These are phyloP conservation scores for Telmatochromis sp. DNA, from an alignment of 2,113 vertebrate genomes.

Conservation along the genomic window DNA sequence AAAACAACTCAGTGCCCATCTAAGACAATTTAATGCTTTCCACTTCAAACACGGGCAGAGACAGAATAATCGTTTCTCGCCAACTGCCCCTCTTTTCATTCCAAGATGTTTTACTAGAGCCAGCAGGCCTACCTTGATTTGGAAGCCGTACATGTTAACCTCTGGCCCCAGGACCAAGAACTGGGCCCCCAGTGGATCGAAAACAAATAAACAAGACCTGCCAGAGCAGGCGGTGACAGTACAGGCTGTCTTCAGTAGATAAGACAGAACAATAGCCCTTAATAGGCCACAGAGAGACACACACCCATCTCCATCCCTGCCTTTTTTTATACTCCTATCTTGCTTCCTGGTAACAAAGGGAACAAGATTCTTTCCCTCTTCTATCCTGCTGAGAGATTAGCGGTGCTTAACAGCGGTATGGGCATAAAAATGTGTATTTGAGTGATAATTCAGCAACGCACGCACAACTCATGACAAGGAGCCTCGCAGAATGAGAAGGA, in stretches of 20 bases:
- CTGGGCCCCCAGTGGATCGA: constrained; percentile 21
- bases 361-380: constrained; percentile 62
- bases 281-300: constrained; percentile 72
- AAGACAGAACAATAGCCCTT: constrained; percentile 78
- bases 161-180: constrained; percentile 31
- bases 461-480: constrained; percentile 52
- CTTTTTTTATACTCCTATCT: constrained; percentile 62
- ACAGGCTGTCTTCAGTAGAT: constrained; percentile 74
- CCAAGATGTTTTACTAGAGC: constrained; percentile 29
- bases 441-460: constrained; percentile 73
- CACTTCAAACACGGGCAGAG: neutral
- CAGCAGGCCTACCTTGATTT: constrained; percentile 15
- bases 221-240: constrained; percentile 48
- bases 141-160: constrained; percentile 43
- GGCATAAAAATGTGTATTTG: constrained; percentile 71
- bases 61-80: neutral
- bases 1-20: neutral
- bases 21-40: neutral
- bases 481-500: constrained; percentile 26
- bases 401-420: constrained; percentile 46
- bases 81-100: neutral
- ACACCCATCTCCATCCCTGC: constrained; percentile 61
- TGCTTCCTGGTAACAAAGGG: constrained; percentile 74
- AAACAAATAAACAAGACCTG: constrained; percentile 51
- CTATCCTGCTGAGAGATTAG: constrained; percentile 68